Evolutionary conservation across 2,888 invertebrate species (phyloP).

Genomic region (Melangyna quadrimaculata): DNA sequence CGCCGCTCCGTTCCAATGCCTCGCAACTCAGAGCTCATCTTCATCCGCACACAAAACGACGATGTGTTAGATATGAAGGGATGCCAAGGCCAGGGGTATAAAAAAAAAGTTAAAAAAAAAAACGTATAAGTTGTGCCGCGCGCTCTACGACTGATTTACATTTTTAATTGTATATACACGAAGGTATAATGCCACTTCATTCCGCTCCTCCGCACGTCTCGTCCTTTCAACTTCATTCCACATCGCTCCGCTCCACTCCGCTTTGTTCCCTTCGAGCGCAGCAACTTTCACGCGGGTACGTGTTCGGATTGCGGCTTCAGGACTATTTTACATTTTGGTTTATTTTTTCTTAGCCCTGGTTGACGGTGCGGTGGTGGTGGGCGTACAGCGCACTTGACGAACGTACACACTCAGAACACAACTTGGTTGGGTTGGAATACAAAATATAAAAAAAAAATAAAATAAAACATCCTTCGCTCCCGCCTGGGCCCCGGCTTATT

Average conservation of each 20-base stretch:
- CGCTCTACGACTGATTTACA: constrained; percentile 76
- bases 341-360: constrained; percentile 62
- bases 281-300: constrained; percentile 72
- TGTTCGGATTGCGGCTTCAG: constrained; percentile 69
- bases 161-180: constrained; percentile 77
- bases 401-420: constrained; percentile 47
- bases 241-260: not conserved
- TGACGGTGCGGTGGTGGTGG: constrained; percentile 37
- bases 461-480: constrained; percentile 36
- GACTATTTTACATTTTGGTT: constrained; percentile 71
- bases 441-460: too few relatives aligned
- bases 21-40: constrained; percentile 25
- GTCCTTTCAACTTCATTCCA: not conserved
- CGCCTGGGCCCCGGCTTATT: constrained; percentile 31
- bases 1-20: not conserved
- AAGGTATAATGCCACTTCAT: constrained; percentile 71
- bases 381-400: constrained; percentile 58
- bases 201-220: constrained; percentile 41
- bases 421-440: not conserved
- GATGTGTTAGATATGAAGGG: constrained; percentile 44
- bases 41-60: constrained; percentile 35
- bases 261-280: constrained; percentile 47
- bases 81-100: constrained; percentile 66
- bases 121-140: constrained; percentile 60
- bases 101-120: constrained; percentile 1